Base-by-base conservation (phyloP, 1,140 invertebrate genomes). In the Caenorhabditis briggsae region DNA sequence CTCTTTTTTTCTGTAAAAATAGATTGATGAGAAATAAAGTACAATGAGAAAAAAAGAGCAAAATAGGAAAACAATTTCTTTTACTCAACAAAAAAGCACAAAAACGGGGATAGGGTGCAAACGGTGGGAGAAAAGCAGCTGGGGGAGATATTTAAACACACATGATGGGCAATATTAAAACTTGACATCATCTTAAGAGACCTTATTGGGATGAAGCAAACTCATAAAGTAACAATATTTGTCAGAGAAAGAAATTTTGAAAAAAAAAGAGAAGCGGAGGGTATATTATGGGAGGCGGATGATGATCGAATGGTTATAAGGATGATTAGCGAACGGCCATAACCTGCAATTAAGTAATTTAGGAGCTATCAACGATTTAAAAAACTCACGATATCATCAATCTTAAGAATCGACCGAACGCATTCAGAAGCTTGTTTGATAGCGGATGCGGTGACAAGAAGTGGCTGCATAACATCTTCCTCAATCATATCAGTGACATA, bases 381-480 rank as follows among this genome's bases (percentile, higher is more conserved):
- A 23, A 18, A 86, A 89, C 90, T 93, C 88, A 95, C 94, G 93
- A 99, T 98, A 94, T 99, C 98, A 93, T 99, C 98, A 91, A 99
- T 99, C 94, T 99, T 99, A 86, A 99, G 94, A 93, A 99, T 98
- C 89, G 96, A 96, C 84, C 97, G 95, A 83, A 99, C 97, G 83
- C 97, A 98, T 94, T 99, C 98, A 0, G 97, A 95, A 88, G 98
- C 96, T 86, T 99, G 94, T 84, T 95, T 97, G 85, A 99, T 95
- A 33, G 97, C 96, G 90, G 96, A 97, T 9, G 95, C 95, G 25
- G 96, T 96, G 20, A 99, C 98, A 89, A 99, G 94, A 87, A 99
- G 94, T 12, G 98, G 98, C 93, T 99, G 98, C 58, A 99, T 95
- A 65, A 99, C 98, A 94, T 97, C 97, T 93, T 99, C 98, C 85